Conservation (phyloP, 2,113 vertebrate species). For the Raja brachyura region DNA sequence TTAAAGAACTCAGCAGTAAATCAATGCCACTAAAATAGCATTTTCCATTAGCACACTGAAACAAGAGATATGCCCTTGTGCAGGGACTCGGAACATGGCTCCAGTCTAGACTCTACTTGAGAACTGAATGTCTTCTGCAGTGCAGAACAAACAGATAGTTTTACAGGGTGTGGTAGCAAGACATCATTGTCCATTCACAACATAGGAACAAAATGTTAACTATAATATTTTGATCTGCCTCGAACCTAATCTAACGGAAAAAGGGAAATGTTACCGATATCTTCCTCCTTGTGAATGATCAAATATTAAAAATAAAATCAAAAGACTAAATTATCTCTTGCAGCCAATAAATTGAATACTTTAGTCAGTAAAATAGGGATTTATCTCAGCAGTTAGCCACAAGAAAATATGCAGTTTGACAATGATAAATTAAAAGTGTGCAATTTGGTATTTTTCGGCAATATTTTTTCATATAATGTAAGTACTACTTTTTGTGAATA, state of each 20-base stretch:
- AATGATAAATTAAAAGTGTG: neutral
- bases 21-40: constrained; percentile 59
- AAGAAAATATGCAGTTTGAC: neutral
- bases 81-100: constrained; percentile 50
- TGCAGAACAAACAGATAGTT: constrained; percentile 45
- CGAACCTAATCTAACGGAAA: neutral
- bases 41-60: constrained; percentile 57
- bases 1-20: constrained; percentile 55
- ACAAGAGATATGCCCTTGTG: constrained; percentile 56
- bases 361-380: neutral
- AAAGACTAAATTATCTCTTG: neutral
- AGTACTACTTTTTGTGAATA: too few relatives aligned
- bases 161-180: constrained; percentile 47
- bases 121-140: constrained; percentile 32
- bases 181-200: constrained; percentile 42
- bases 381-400: neutral
- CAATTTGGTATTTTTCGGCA: neutral
- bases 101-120: constrained; percentile 44
- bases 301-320: neutral
- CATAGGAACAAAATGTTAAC: constrained; percentile 41
- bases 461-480: neutral
- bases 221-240: constrained; percentile 16
- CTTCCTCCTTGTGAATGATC: neutral
- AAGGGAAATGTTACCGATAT: neutral
- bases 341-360: neutral